These are phyloP conservation scores for Chaetodon trifasciatus DNA, from an alignment of 2,797 vertebrate species.

Conservation along the genomic window DNA sequence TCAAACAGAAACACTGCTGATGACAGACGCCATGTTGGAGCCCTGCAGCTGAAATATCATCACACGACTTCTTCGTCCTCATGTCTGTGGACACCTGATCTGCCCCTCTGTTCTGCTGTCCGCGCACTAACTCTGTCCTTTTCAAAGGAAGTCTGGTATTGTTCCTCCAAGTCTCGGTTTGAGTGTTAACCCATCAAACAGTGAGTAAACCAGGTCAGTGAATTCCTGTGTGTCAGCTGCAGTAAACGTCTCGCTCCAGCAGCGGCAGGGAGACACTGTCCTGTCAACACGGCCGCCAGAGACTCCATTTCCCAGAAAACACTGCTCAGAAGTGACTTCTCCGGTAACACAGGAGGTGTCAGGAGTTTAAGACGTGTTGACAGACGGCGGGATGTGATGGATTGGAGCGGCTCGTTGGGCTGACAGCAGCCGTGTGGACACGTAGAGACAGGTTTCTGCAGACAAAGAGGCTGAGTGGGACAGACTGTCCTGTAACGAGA, in stretches of 20 bases:
- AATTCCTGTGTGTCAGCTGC: slow-evolving; percentile 24
- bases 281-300: slow-evolving; percentile 51
- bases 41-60: slow-evolving; percentile 56
- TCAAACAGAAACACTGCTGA: slow-evolving; percentile 31
- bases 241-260: slow-evolving; percentile 26
- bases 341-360: slow-evolving; percentile 12
- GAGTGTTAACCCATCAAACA: not conserved
- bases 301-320: slow-evolving; percentile 69
- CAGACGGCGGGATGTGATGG: slow-evolving; percentile 47
- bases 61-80: not conserved
- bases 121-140: not conserved
- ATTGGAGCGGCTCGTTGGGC: slow-evolving; percentile 3
- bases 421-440: slow-evolving; percentile 47
- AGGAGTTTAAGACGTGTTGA: slow-evolving; percentile 52
- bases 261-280: slow-evolving; percentile 13
- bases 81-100: not conserved
- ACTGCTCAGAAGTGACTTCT: slow-evolving; percentile 59
- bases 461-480: slow-evolving; percentile 3
- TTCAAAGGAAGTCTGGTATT: not conserved
- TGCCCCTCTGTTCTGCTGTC: not conserved
- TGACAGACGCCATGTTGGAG: slow-evolving; percentile 65
- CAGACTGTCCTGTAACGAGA: not conserved
- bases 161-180: not conserved
- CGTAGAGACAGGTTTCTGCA: slow-evolving; percentile 37
- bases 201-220: not conserved